phyloP scores from a whole-genome alignment of 2,113 vertebrate genomes.

The Spea multiplicata region DNA sequence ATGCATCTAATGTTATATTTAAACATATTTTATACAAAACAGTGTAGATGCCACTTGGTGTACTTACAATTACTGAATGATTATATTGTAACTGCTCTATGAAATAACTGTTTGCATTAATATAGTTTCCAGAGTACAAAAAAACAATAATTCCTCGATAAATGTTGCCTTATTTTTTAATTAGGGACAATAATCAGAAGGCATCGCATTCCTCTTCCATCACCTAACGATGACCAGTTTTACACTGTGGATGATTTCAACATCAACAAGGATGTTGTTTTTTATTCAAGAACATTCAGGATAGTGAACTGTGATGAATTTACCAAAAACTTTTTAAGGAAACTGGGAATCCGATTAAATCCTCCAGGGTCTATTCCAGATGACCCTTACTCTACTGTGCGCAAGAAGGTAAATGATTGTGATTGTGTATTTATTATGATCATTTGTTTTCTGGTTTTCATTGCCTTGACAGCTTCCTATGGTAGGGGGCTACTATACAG shows the following conservation, averaged over 20 bases:
- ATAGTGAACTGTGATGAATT: conserved; percentile 82
- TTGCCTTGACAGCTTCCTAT: too few relatives aligned
- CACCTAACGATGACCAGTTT: conserved; percentile 78
- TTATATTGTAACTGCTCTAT: too few relatives aligned
- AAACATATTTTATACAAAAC: too few relatives aligned
- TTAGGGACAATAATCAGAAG: conserved; percentile 80
- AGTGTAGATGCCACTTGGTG: too few relatives aligned
- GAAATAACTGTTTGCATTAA: not conserved
- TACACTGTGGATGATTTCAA: conserved; percentile 85
- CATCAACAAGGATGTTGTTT: conserved; percentile 72
- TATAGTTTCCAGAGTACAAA: not conserved
- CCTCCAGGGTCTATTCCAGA: conserved; percentile 59
- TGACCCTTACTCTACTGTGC: conserved; percentile 73
- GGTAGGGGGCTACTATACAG: too few relatives aligned
- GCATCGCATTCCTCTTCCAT: conserved; percentile 81
- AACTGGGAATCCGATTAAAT: conserved; percentile 76
- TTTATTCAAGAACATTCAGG: conserved; percentile 78
- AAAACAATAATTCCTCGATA: not conserved
- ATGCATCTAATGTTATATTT: too few relatives aligned
- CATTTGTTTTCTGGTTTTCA: too few relatives aligned
- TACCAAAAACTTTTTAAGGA: conserved; percentile 80
- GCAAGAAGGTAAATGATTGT: conserved; percentile 68
- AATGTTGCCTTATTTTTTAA: not conserved
- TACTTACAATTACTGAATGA: too few relatives aligned
- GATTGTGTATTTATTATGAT: too few relatives aligned